These are phyloP conservation scores for Lysiphlebus fabarum DNA, from an alignment of 1,140 invertebrate species.

Conservation along the genomic window DNA sequence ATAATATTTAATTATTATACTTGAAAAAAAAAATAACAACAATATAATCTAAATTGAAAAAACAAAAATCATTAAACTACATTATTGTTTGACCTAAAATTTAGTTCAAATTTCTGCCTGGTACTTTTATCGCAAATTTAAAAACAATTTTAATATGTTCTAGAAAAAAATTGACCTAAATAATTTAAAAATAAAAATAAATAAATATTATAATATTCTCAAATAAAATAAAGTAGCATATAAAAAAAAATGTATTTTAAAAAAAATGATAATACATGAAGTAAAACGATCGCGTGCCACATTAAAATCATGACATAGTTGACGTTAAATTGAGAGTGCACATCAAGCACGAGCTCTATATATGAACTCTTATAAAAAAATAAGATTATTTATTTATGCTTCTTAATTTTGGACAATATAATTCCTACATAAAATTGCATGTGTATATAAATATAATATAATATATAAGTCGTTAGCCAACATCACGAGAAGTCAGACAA, in stretches of 20 bases:
- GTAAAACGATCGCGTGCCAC: constrained; percentile 23
- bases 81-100: too few relatives aligned
- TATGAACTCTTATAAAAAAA: not conserved
- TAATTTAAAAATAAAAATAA: not conserved
- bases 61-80: too few relatives aligned
- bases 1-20: too few relatives aligned
- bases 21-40: too few relatives aligned
- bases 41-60: too few relatives aligned
- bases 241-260: constrained; percentile 6
- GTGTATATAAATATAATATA: not conserved
- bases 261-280: constrained; percentile 15
- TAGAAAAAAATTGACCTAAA: not conserved
- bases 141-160: not conserved
- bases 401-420: constrained; percentile 21
- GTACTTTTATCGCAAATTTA: not conserved
- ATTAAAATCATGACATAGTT: not conserved
- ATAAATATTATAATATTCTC: too few relatives aligned
- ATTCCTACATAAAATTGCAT: too few relatives aligned
- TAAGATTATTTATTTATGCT: constrained; percentile 19
- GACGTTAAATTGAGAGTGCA: constrained; percentile 17
- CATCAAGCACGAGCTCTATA: constrained; percentile 18
- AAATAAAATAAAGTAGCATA: too few relatives aligned
- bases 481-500: not conserved
- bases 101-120: too few relatives aligned
- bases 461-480: not conserved